Conservation (phyloP, 2,888 invertebrate species). For the Opisthograptis luteolata region DNA sequence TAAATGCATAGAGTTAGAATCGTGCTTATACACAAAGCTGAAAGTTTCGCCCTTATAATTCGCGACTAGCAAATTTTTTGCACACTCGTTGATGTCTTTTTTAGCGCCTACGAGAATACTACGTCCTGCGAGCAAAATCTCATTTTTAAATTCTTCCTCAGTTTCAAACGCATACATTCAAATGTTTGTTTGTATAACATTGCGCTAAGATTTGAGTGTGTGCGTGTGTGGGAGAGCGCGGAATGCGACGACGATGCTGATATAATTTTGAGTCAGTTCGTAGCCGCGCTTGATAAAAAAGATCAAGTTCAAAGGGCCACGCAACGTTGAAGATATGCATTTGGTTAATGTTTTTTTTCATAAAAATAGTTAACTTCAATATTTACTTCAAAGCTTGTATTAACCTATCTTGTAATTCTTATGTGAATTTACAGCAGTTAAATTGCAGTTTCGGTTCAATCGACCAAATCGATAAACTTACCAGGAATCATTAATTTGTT, state of each 20-base stretch:
- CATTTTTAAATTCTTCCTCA: slow-evolving; percentile 3
- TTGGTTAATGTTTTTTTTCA: slow-evolving; percentile 40
- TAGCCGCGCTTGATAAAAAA: slow-evolving; percentile 75
- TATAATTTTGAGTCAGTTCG: slow-evolving; percentile 65
- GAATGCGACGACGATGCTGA: slow-evolving; percentile 70
- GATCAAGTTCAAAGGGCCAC: slow-evolving; percentile 81
- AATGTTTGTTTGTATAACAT: slow-evolving; percentile 21
- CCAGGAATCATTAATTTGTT: slow-evolving; percentile 52
- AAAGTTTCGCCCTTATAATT: background rate
- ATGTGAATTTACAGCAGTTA: slow-evolving; percentile 7
- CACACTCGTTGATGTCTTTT: slow-evolving; percentile 43
- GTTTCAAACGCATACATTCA: slow-evolving; percentile 15
- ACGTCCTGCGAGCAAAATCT: background rate
- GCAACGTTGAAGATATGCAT: slow-evolving; percentile 50
- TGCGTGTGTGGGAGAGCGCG: slow-evolving; percentile 60
- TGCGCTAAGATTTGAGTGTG: slow-evolving; percentile 39
- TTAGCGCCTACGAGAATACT: slow-evolving; percentile 4
- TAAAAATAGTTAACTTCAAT: background rate
- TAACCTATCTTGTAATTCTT: no score
- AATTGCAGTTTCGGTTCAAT: slow-evolving; percentile 17
- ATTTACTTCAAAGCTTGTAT: background rate
- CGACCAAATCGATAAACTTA: slow-evolving; percentile 13
- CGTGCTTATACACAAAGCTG: background rate
- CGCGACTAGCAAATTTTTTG: slow-evolving; percentile 11
- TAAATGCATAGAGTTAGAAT: background rate